These are phyloP conservation scores for Pharmacophagus antenor DNA, from an alignment of 2,888 invertebrate genomes.

Conservation along the genomic window DNA sequence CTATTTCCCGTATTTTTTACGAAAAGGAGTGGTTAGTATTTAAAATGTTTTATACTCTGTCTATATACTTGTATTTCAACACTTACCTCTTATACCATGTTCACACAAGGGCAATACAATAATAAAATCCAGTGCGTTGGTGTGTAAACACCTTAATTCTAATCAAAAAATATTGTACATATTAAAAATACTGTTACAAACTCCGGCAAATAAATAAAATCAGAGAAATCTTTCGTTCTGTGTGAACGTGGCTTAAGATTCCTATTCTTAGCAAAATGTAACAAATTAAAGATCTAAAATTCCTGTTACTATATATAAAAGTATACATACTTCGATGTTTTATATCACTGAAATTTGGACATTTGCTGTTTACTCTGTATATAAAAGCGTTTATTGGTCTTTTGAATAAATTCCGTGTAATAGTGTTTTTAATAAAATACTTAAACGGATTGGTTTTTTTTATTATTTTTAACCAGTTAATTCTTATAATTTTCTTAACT, in stretches of 20 bases:
- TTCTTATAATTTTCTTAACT: neutral
- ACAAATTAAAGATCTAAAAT: conserved; percentile 26
- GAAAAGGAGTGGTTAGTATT: conserved; percentile 10
- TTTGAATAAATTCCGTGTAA: conserved; percentile 56
- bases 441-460: conserved; percentile 34
- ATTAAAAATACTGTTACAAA: neutral
- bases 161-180: no score
- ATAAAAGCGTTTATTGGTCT: conserved; percentile 40
- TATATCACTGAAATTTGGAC: conserved; percentile 37
- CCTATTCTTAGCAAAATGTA: neutral
- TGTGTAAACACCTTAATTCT: no score
- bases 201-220: no score
- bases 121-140: neutral
- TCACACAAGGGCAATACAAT: neutral
- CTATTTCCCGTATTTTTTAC: no score
- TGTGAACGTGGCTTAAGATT: neutral
- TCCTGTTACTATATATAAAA: conserved; percentile 15
- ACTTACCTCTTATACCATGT: neutral
- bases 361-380: conserved; percentile 36
- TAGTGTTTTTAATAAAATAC: conserved; percentile 63
- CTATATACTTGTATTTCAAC: neutral
- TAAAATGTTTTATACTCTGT: conserved; percentile 5
- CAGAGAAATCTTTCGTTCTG: no score
- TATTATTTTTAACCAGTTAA: conserved; percentile 1
- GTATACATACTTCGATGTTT: conserved; percentile 31